phyloP scores from a whole-genome alignment of 2,888 invertebrate genomes.

The Seira ritae region DNA sequence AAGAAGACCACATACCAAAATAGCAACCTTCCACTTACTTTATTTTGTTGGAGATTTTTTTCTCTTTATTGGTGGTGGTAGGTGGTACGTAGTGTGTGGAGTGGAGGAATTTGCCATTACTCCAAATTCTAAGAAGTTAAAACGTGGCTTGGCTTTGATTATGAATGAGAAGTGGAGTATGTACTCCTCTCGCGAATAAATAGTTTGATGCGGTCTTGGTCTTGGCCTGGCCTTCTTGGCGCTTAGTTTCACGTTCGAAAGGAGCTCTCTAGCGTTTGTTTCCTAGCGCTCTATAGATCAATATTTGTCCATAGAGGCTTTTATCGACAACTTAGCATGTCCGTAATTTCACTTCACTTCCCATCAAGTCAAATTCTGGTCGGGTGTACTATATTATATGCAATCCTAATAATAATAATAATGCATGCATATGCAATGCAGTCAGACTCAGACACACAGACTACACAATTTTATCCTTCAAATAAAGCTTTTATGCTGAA shows the following conservation, averaged over 20 bases:
- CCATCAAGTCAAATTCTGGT: background rate
- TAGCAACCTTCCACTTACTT: conserved; percentile 10
- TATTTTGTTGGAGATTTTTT: background rate
- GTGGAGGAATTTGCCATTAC: background rate
- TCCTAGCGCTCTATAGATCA: background rate
- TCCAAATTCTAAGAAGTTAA: background rate
- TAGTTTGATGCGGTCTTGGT: too few species aligned
- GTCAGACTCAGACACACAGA: background rate
- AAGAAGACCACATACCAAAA: background rate
- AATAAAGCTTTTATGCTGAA: background rate
- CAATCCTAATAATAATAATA: too few species aligned
- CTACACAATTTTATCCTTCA: background rate
- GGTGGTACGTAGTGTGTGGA: background rate
- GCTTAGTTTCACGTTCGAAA: too few species aligned
- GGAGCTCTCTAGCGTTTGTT: too few species aligned
- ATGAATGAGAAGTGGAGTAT: conserved; percentile 16
- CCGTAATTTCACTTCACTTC: background rate
- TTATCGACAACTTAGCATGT: background rate
- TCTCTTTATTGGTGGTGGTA: too few species aligned
- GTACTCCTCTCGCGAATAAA: too few species aligned
- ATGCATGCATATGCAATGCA: background rate
- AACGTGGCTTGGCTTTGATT: conserved; percentile 14
- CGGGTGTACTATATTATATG: too few species aligned
- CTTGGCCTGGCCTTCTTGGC: background rate
- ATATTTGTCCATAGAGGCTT: background rate